phyloP scores from a whole-genome alignment of 2,113 vertebrate genomes.

The Bolborhynchus lineola region DNA sequence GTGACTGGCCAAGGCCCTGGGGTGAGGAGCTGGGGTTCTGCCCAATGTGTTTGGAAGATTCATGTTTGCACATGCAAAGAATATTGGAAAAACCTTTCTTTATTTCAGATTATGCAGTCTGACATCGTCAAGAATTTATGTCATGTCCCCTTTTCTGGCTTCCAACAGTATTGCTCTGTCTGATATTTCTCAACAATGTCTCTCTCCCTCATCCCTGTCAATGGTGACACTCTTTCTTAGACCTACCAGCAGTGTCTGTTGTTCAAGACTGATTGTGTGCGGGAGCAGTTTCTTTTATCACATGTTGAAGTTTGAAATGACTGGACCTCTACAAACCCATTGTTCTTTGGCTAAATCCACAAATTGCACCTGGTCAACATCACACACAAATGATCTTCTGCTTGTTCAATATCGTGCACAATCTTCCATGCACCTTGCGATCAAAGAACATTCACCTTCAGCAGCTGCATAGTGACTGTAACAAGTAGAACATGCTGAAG shows the following conservation, averaged over 20 bases:
- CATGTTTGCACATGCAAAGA: background rate
- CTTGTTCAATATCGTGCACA: background rate
- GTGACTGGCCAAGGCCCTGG: background rate
- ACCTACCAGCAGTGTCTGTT: background rate
- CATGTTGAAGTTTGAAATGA: background rate
- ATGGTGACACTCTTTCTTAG: background rate
- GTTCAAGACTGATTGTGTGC: background rate
- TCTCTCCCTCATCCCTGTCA: background rate
- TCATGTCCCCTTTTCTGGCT: background rate
- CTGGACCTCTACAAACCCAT: background rate
- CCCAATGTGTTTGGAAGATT: background rate
- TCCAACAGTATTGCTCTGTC: background rate
- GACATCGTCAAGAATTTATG: background rate
- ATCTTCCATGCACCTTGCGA: background rate
- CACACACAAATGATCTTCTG: rapidly evolving
- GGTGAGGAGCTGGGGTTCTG: background rate
- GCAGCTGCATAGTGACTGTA: background rate
- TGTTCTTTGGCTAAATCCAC: background rate
- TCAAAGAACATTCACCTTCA: background rate
- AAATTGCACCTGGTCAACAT: background rate
- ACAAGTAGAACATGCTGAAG: background rate
- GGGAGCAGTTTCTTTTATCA: background rate
- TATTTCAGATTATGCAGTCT: background rate
- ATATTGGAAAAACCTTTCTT: background rate
- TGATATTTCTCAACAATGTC: background rate